Evolutionary conservation across 2,797 vertebrate species (phyloP).

Genomic region (Corythornis leucogaster): DNA sequence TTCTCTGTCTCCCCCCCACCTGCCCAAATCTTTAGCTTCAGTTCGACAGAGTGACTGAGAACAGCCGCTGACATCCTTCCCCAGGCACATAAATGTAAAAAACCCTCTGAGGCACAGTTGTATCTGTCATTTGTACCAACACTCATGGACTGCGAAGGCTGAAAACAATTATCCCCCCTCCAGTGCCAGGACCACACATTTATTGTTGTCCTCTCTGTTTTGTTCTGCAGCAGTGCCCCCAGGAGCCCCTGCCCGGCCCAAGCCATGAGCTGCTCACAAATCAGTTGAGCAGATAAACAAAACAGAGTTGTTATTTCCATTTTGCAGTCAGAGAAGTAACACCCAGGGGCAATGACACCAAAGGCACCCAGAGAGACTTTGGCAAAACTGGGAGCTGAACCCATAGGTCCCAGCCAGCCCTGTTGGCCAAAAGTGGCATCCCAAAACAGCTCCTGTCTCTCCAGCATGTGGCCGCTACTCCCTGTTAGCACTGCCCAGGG

Average conservation of each 20-base stretch:
- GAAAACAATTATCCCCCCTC: constrained; percentile 24
- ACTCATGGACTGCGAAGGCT: neutral
- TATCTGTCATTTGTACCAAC: constrained; percentile 32
- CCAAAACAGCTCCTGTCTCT: neutral
- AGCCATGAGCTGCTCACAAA: accelerated
- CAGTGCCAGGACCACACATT: neutral
- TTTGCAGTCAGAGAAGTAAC: neutral
- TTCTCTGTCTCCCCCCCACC: neutral
- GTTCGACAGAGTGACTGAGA: constrained; percentile 37
- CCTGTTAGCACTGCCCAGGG: neutral
- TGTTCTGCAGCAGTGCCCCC: neutral
- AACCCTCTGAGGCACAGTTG: neutral
- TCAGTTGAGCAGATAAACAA: neutral
- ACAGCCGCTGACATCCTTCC: constrained; percentile 27
- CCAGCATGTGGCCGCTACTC: neutral
- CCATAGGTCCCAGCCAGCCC: accelerated
- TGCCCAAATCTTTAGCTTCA: constrained; percentile 55
- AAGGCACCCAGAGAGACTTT: neutral
- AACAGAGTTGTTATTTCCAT: neutral
- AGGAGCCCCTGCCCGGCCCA: neutral
- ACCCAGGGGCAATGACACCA: neutral
- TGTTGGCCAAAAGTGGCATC: neutral
- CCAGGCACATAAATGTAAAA: constrained; percentile 10
- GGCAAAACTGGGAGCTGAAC: neutral
- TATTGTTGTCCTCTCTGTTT: neutral